These are phyloP conservation scores for Hepsetus odoe DNA, from an alignment of 2,113 vertebrate species.

Conservation along the genomic window DNA sequence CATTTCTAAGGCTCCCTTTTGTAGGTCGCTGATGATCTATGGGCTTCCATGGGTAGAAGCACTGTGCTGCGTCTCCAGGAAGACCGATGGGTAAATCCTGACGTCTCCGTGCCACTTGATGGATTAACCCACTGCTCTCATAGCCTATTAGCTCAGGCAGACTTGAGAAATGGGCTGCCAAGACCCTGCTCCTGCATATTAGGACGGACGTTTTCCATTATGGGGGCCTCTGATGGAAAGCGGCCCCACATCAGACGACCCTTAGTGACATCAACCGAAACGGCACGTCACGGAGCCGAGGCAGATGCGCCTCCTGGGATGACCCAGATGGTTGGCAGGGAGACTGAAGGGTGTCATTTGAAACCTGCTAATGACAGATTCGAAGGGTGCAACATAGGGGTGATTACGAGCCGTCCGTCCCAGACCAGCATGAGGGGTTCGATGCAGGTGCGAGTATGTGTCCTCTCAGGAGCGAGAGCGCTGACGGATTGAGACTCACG, in stretches of 20 bases:
- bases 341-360: constrained; percentile 31
- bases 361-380: constrained; percentile 45
- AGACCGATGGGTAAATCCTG: constrained; percentile 3
- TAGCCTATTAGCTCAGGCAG: constrained; percentile 4
- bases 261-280: not conserved
- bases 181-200: constrained; percentile 15
- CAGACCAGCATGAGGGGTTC: constrained; percentile 26
- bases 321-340: not conserved
- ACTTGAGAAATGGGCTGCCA: constrained; percentile 39
- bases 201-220: constrained; percentile 27
- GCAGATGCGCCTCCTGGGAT: constrained; percentile 41
- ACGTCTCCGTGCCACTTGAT: constrained; percentile 25
- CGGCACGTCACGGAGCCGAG: not conserved
- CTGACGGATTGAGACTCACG: constrained; percentile 2
- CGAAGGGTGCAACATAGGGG: constrained; percentile 43
- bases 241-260: constrained; percentile 17
- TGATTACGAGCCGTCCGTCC: constrained; percentile 28
- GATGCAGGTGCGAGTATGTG: constrained; percentile 36
- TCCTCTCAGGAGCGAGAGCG: not conserved
- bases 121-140: constrained; percentile 28
- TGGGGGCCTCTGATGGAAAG: constrained; percentile 27
- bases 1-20: not conserved
- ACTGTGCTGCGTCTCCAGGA: not conserved
- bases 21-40: not conserved
- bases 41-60: not conserved